Percentiles rank a stretch among this genome's conserved stretches.
Conservation (phyloP, 2,113 vertebrate genomes). For the Sialia sialis region DNA sequence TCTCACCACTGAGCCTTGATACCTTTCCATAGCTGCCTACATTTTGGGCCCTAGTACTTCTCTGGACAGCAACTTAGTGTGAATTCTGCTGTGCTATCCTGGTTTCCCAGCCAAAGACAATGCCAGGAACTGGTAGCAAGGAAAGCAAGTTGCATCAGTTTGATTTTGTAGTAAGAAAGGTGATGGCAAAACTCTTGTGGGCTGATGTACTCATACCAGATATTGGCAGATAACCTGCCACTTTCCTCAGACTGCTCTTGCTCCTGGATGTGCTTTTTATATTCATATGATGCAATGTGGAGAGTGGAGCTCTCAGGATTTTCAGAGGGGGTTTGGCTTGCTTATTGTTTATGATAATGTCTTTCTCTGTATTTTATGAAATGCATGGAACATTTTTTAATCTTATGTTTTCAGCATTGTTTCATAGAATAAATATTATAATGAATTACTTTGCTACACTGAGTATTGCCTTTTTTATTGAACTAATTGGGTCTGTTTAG, state of each 20-base stretch:
- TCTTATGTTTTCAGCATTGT: not conserved
- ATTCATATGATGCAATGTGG: not conserved
- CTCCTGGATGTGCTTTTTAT: not conserved
- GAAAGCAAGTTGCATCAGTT: not conserved
- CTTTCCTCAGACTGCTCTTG: not conserved
- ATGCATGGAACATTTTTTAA: not conserved
- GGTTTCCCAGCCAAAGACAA: not conserved
- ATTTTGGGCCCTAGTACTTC: not conserved
- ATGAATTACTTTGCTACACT: not conserved
- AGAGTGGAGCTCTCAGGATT: not conserved
- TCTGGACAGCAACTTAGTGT: not conserved
- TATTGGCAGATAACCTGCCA: not conserved
- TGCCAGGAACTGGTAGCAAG: not conserved
- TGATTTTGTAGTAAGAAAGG: not conserved
- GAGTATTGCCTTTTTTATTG: constrained; percentile 4
- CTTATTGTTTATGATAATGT: not conserved
- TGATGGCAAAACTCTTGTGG: not conserved
- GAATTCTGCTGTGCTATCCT: not conserved
- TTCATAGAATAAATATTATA: constrained; percentile 31
- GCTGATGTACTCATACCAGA: not conserved
- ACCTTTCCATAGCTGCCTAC: not conserved
- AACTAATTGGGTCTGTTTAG: not conserved
- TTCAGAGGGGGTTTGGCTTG: not conserved
- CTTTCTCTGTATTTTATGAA: constrained; percentile 17
- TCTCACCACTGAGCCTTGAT: not conserved